Percentiles rank a stretch among this genome's conserved stretches.
These are phyloP conservation scores for Atopsyche davidsoni DNA, from an alignment of 1,140 invertebrate genomes.

Conservation along the genomic window DNA sequence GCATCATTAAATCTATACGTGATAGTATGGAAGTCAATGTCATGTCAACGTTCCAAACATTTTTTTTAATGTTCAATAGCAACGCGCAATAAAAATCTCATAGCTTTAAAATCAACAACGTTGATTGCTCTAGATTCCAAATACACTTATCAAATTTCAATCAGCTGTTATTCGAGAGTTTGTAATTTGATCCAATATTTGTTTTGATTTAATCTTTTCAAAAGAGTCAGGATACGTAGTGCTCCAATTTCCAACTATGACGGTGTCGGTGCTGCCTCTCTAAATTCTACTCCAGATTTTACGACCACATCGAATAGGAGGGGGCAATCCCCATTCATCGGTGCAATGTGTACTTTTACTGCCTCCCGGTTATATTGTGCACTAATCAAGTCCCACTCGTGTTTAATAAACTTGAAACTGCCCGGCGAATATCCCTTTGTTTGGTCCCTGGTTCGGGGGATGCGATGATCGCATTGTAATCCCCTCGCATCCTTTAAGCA, in stretches of 20 bases:
- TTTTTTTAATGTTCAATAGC: too few relatives aligned
- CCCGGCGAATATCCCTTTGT: conserved; percentile 1
- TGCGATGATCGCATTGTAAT: conserved; percentile 7
- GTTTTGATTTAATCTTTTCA: too few relatives aligned
- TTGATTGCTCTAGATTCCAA: too few relatives aligned
- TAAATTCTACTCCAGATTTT: conserved; percentile 9
- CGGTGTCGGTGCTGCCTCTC: not conserved
- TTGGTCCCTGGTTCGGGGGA: not conserved
- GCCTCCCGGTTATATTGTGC: conserved; percentile 3
- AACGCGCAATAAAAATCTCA: too few relatives aligned
- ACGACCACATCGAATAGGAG: not conserved
- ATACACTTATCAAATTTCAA: too few relatives aligned
- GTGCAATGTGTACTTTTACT: too few relatives aligned
- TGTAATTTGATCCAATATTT: too few relatives aligned
- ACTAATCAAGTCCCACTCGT: conserved; percentile 14
- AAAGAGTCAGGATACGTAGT: not conserved
- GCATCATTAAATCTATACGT: too few relatives aligned
- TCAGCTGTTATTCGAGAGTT: too few relatives aligned
- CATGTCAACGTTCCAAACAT: too few relatives aligned
- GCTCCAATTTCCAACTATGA: not conserved
- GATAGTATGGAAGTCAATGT: too few relatives aligned
- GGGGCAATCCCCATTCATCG: not conserved
- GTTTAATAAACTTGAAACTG: conserved; percentile 15
- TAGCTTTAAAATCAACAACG: too few relatives aligned
- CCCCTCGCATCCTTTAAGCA: not conserved